Percentiles rank a stretch among this genome's conserved stretches.
Evolutionary conservation across 1,140 invertebrate genomes (phyloP).

Genomic region (Macrostomum lignano): DNA sequence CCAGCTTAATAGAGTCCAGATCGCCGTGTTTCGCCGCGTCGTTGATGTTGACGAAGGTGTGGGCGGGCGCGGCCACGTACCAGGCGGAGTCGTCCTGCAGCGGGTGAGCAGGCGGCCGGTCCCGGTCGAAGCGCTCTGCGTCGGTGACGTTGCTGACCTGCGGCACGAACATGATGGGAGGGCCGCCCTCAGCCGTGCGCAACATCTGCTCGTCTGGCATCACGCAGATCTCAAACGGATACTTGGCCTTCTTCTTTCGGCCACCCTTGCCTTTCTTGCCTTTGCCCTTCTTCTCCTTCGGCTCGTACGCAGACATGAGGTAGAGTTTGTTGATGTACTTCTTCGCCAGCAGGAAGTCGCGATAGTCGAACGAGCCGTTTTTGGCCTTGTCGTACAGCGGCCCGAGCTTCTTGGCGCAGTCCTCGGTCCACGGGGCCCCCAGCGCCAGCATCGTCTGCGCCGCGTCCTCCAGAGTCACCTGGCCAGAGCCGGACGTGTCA

Average conservation of each 20-base stretch:
- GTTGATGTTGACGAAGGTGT: constrained; percentile 21
- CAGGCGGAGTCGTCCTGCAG: constrained; percentile 25
- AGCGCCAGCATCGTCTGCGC: constrained; percentile 15
- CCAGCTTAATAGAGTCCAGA: constrained; percentile 18
- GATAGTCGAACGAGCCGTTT: constrained; percentile 21
- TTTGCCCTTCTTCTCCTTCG: constrained; percentile 26
- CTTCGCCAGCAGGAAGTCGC: constrained; percentile 23
- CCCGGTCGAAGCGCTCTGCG: constrained; percentile 21
- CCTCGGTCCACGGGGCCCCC: constrained; percentile 14
- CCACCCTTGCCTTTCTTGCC: constrained; percentile 9
- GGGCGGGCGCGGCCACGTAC: constrained; percentile 24
- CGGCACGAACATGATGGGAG: constrained; percentile 19
- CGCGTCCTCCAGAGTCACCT: constrained; percentile 10
- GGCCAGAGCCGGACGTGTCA: constrained; percentile 11
- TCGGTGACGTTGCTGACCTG: constrained; percentile 9
- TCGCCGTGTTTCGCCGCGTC: constrained; percentile 21
- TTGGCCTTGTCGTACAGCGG: constrained; percentile 15
- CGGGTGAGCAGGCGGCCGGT: constrained; percentile 20
- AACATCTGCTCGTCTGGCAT: constrained; percentile 12
- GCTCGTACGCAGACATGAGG: constrained; percentile 21
- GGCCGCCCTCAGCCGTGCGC: constrained; percentile 17
- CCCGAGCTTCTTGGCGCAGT: constrained; percentile 15
- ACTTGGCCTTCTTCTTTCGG: constrained; percentile 23
- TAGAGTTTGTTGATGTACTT: constrained; percentile 27
- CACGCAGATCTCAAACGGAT: constrained; percentile 24